A percentile compares a stretch with the other conserved stretches of the same genome.
phyloP scores from a whole-genome alignment of 2,113 vertebrate species.

The Nycticorax nycticorax region DNA sequence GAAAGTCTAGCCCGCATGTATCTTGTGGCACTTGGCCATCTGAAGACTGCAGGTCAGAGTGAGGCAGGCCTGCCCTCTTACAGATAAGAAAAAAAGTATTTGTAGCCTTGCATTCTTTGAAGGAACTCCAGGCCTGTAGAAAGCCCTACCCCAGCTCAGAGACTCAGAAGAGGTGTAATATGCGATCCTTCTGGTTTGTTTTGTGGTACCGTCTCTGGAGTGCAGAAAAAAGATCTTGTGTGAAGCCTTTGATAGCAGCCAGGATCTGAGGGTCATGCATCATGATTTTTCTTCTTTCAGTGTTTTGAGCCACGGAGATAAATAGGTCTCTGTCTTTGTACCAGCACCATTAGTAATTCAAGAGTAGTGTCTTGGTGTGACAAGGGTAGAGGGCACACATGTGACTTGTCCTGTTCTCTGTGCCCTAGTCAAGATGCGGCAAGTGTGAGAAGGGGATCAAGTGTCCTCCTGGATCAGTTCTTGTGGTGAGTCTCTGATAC shows the following conservation, averaged over 20 bases:
- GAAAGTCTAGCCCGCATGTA: background rate
- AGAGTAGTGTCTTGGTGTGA: background rate
- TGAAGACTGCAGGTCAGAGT: background rate
- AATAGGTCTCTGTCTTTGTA: background rate
- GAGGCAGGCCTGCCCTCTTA: background rate
- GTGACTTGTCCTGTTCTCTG: conserved; percentile 47
- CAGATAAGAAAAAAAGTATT: background rate
- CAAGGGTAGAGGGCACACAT: background rate
- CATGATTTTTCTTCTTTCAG: background rate
- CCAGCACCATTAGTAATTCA: background rate
- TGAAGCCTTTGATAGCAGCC: background rate
- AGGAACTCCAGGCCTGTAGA: background rate
- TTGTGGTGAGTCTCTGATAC: conserved; percentile 57
- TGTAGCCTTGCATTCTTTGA: background rate
- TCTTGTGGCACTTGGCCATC: background rate
- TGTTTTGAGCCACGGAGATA: background rate
- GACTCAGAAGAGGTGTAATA: background rate
- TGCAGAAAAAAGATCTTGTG: background rate
- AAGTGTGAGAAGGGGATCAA: conserved; percentile 65
- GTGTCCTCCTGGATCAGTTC: conserved; percentile 64
- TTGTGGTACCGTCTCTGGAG: background rate
- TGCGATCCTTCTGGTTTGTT: background rate
- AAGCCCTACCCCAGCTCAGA: background rate
- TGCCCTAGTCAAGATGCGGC: conserved; percentile 59
- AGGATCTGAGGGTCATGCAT: background rate